These are phyloP conservation scores for Drosophila arizonae DNA, from an alignment of 1,140 invertebrate genomes.

Conservation along the genomic window DNA sequence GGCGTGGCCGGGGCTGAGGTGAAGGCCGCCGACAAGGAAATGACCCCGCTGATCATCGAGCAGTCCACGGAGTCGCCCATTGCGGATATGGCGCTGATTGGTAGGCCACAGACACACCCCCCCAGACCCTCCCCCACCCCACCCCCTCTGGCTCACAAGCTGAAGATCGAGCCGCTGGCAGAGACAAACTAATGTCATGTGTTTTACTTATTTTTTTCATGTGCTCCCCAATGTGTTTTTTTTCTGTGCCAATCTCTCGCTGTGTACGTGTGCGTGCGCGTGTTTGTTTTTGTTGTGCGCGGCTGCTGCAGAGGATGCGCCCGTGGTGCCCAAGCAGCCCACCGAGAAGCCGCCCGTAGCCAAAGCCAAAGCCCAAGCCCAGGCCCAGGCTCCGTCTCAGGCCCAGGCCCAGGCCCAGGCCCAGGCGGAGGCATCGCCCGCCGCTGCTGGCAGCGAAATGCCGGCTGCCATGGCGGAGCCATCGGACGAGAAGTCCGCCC, in stretches of 20 bases:
- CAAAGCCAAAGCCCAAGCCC: not conserved
- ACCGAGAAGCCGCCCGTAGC: slow-evolving; percentile 62
- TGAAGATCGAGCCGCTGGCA: not conserved
- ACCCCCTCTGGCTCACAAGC: no score
- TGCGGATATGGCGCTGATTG: slow-evolving; percentile 76
- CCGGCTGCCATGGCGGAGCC: not conserved
- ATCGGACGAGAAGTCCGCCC: slow-evolving; percentile 24
- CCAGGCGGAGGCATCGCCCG: not conserved
- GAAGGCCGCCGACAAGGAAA: slow-evolving; percentile 24
- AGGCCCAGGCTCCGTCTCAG: not conserved
- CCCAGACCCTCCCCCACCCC: not conserved
- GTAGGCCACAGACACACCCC: slow-evolving; percentile 57
- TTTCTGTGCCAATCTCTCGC: slow-evolving; percentile 7
- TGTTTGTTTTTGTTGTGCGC: not conserved
- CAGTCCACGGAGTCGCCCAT: slow-evolving; percentile 76
- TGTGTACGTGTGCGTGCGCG: slow-evolving; percentile 9
- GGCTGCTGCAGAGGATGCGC: slow-evolving; percentile 33
- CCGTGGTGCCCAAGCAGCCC: slow-evolving; percentile 54
- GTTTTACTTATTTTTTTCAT: slow-evolving; percentile 30
- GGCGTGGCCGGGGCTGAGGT: slow-evolving; percentile 20
- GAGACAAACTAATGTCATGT: slow-evolving; percentile 31
- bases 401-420: slow-evolving; percentile 1
- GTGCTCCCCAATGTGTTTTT: slow-evolving; percentile 37
- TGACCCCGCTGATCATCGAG: slow-evolving; percentile 45
- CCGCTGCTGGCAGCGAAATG: not conserved